A percentile compares a stretch with the other conserved stretches of the same genome.
Evolutionary conservation across 2,797 vertebrate genomes (phyloP).

Genomic region (Meda fulgida): DNA sequence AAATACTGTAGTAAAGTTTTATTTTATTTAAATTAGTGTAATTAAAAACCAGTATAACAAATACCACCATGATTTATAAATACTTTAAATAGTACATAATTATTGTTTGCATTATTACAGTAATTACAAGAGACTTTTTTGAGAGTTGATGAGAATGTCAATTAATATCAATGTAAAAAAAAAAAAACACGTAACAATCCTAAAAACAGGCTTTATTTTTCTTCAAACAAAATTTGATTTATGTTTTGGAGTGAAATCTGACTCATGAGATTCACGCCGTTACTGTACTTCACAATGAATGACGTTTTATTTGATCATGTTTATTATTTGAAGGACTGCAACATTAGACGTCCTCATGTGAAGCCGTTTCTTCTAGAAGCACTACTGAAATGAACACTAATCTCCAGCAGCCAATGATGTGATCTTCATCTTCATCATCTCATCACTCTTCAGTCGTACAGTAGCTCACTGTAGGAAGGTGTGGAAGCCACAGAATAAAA

Average conservation of each 20-base stretch:
- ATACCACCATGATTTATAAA: background rate
- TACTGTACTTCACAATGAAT: slow-evolving; percentile 51
- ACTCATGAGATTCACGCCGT: background rate
- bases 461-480: background rate
- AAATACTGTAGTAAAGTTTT: background rate
- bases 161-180: background rate
- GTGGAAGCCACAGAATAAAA: background rate
- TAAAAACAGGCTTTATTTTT: background rate
- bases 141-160: background rate
- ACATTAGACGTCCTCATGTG: background rate
- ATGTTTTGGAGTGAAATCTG: background rate
- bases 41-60: background rate
- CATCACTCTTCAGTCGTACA: background rate
- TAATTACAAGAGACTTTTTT: background rate
- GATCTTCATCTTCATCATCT: slow-evolving; percentile 37
- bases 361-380: slow-evolving; percentile 28
- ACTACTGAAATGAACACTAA: slow-evolving; percentile 49
- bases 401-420: slow-evolving; percentile 13
- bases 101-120: background rate
- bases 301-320: background rate
- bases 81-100: background rate
- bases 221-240: background rate
- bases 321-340: slow-evolving; percentile 28
- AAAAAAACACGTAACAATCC: background rate
- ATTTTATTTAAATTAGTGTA: background rate